Percentiles rank a stretch among this genome's conserved stretches.
These are phyloP conservation scores for Pantala flavescens DNA, from an alignment of 1,140 invertebrate genomes.

Conservation along the genomic window DNA sequence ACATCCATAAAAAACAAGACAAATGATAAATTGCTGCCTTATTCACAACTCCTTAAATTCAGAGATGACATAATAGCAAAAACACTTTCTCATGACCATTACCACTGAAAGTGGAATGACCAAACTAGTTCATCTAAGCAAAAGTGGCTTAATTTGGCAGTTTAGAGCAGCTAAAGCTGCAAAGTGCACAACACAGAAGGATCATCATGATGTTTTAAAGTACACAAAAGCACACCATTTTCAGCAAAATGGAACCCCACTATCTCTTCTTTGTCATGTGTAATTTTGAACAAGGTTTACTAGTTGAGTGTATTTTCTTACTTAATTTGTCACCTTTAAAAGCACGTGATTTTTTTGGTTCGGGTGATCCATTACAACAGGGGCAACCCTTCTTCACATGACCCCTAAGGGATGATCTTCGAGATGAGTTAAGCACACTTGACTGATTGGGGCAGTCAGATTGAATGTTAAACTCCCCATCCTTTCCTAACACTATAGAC, in stretches of 20 bases:
- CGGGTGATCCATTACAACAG: conserved; percentile 20
- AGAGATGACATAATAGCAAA: no score
- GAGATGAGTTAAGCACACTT: not conserved
- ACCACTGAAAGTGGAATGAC: not conserved
- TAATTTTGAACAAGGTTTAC: conserved; percentile 11
- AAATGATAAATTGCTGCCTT: no score
- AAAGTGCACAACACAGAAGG: conserved; percentile 17
- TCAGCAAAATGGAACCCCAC: conserved; percentile 16
- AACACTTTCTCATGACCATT: not conserved
- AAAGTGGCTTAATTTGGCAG: not conserved
- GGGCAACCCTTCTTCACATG: conserved; percentile 19
- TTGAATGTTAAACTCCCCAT: not conserved
- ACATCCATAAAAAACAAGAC: no score
- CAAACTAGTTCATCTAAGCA: conserved; percentile 13
- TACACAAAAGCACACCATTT: conserved; percentile 11
- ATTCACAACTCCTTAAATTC: no score
- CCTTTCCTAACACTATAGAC: not conserved
- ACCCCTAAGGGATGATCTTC: conserved; percentile 16
- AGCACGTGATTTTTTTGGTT: conserved; percentile 17
- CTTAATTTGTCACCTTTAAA: conserved; percentile 18
- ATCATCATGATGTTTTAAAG: conserved; percentile 14
- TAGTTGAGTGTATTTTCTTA: conserved; percentile 13
- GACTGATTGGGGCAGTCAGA: not conserved
- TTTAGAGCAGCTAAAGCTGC: not conserved
- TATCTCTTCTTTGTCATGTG: conserved; percentile 19